These are phyloP conservation scores for Neosilurus mollespiculum DNA, from an alignment of 2,797 vertebrate genomes.

Conservation along the genomic window DNA sequence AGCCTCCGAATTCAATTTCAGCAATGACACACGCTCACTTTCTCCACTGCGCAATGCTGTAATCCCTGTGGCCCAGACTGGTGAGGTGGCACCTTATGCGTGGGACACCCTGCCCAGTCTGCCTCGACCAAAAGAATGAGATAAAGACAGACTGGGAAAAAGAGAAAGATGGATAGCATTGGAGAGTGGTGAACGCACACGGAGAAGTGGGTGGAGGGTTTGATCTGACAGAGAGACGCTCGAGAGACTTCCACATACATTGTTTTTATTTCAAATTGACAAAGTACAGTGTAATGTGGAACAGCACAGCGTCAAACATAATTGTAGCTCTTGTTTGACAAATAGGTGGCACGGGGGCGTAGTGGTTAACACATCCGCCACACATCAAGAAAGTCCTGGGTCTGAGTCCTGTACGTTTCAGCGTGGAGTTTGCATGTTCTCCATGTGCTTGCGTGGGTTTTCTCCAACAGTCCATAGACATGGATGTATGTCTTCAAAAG, in stretches of 20 bases:
- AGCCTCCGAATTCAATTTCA: constrained; percentile 38
- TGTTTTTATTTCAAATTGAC: constrained; percentile 3
- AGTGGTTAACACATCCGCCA: too few species aligned
- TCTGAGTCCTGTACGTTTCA: too few species aligned
- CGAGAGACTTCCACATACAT: neutral
- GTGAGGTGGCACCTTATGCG: constrained; percentile 39
- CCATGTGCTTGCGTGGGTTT: too few species aligned
- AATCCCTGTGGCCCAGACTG: constrained; percentile 14
- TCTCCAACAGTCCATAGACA: too few species aligned
- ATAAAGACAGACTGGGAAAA: neutral
- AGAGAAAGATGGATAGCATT: neutral
- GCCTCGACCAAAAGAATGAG: constrained; percentile 18
- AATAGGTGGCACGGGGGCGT: too few species aligned
- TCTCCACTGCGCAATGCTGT: constrained; percentile 47
- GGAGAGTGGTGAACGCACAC: neutral
- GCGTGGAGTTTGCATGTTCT: too few species aligned
- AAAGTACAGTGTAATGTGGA: neutral
- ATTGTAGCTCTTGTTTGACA: too few species aligned
- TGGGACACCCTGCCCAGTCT: constrained; percentile 19
- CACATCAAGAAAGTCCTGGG: too few species aligned
- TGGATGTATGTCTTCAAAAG: too few species aligned
- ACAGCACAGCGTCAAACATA: neutral
- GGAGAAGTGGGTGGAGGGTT: neutral
- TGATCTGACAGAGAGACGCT: neutral
- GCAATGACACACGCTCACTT: constrained; percentile 45